phyloP scores from a whole-genome alignment of 1,140 invertebrate species.

The Homarus americanus region DNA sequence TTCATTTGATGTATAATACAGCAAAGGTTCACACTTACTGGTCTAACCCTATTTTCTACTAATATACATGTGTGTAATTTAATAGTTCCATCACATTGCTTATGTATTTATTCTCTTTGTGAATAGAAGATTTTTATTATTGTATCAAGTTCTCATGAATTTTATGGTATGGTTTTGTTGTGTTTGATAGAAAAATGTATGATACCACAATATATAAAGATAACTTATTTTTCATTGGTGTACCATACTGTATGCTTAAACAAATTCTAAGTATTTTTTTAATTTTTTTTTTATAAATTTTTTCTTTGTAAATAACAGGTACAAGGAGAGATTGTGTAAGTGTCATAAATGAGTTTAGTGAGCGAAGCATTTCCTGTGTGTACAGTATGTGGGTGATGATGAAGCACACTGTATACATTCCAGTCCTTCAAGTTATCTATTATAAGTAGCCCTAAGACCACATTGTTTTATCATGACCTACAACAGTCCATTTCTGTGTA shows the following conservation, averaged over 20 bases:
- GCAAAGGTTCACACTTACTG: not conserved
- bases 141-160: not conserved
- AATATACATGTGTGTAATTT: not conserved
- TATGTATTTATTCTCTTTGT: not conserved
- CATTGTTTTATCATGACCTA: not conserved
- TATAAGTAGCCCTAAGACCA: not conserved
- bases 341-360: too few relatives aligned
- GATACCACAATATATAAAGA: too few relatives aligned
- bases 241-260: too few relatives aligned
- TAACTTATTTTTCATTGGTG: too few relatives aligned
- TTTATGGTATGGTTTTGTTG: not conserved
- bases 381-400: not conserved
- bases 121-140: not conserved
- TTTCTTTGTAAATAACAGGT: too few relatives aligned
- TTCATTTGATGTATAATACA: not conserved
- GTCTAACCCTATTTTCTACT: not conserved
- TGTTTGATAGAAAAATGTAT: too few relatives aligned
- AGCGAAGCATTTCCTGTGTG: too few relatives aligned
- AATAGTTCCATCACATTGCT: constrained; percentile 1
- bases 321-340: too few relatives aligned
- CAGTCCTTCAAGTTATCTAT: not conserved
- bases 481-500: not conserved
- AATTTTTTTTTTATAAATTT: too few relatives aligned
- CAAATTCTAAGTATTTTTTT: too few relatives aligned
- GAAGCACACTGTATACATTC: not conserved